Evolutionary conservation across 2,797 vertebrate species (phyloP).

Genomic region (Kryptopterus vitreolus): DNA sequence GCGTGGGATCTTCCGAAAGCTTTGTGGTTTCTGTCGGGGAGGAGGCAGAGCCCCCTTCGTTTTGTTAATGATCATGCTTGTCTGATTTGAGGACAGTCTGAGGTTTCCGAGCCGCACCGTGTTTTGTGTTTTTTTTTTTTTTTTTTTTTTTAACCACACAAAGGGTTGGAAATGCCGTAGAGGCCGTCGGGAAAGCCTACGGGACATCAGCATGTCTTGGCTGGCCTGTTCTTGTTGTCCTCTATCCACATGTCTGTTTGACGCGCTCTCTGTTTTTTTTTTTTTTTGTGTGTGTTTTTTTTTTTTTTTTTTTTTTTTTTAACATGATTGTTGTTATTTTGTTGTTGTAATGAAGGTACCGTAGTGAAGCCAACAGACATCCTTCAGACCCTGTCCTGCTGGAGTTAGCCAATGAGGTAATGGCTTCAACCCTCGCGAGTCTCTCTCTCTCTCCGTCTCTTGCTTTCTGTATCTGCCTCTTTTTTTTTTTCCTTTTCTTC

Average conservation of each 20-base stretch:
- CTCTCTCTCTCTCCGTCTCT: conserved; percentile 38
- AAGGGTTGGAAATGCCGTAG: conserved; percentile 74
- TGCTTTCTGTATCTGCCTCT: conserved; percentile 34
- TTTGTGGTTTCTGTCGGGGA: conserved; percentile 61
- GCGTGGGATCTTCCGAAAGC: conserved; percentile 63
- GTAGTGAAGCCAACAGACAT: conserved; percentile 79
- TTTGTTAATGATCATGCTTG: conserved; percentile 76
- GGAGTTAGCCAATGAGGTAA: conserved; percentile 96
- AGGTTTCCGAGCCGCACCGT: conserved; percentile 68
- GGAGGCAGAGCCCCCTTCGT: conserved; percentile 59
- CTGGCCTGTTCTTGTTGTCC: conserved; percentile 76
- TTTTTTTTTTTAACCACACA: conserved; percentile 68
- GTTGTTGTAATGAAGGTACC: conserved; percentile 84
- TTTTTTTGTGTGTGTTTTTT: neutral
- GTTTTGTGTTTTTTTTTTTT: no score
- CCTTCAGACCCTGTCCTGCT: conserved; percentile 84
- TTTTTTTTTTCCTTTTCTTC: conserved; percentile 5
- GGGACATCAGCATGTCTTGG: conserved; percentile 77
- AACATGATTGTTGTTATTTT: conserved; percentile 66
- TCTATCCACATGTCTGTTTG: conserved; percentile 71
- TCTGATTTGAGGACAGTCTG: conserved; percentile 73
- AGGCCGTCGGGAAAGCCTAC: conserved; percentile 67
- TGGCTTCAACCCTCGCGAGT: conserved; percentile 49
- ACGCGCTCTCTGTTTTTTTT: conserved; percentile 30
- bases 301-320: conserved; percentile 12